Conservation (phyloP, 2,797 vertebrate genomes). For the Pipistrellus kuhlii region DNA sequence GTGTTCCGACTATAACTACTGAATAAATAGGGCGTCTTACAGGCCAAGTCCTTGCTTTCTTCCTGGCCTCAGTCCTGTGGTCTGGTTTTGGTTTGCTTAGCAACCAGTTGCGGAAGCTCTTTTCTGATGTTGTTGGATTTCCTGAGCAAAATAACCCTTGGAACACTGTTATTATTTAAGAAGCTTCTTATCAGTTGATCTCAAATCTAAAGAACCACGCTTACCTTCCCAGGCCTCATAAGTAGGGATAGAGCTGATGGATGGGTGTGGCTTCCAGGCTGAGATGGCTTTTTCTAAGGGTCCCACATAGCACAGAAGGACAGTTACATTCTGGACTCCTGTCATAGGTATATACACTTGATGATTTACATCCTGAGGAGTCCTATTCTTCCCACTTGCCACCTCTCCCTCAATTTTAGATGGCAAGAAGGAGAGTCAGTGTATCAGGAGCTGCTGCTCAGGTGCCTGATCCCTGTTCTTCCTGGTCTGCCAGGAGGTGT, state of each 20-base stretch:
- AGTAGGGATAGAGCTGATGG: not conserved
- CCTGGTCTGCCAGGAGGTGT: not conserved
- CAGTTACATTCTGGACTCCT: not conserved
- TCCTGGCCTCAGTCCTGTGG: not conserved
- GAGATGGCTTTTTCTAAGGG: not conserved
- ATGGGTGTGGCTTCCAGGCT: not conserved
- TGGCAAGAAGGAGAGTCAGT: not conserved
- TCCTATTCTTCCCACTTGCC: not conserved
- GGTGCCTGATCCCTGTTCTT: not conserved
- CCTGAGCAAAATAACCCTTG: not conserved
- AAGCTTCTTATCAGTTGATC: slow-evolving; percentile 24
- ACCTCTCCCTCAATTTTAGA: slow-evolving; percentile 31
- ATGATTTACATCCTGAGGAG: slow-evolving; percentile 2
- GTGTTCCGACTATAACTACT: not conserved
- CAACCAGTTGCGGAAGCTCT: slow-evolving; percentile 5
- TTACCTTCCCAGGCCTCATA: not conserved
- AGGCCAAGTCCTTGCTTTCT: not conserved
- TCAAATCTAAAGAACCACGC: slow-evolving; percentile 17
- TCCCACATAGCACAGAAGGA: not conserved
- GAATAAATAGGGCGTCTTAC: slow-evolving; percentile 9
- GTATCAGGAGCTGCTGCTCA: slow-evolving; percentile 17
- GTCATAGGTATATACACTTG: not conserved
- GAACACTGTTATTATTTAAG: slow-evolving; percentile 2
- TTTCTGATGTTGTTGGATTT: not conserved
- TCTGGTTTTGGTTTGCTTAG: slow-evolving; percentile 30